A percentile compares a stretch with the other conserved stretches of the same genome.
Conservation (phyloP, 2,888 invertebrate species). For the Ernsta delagoae region DNA sequence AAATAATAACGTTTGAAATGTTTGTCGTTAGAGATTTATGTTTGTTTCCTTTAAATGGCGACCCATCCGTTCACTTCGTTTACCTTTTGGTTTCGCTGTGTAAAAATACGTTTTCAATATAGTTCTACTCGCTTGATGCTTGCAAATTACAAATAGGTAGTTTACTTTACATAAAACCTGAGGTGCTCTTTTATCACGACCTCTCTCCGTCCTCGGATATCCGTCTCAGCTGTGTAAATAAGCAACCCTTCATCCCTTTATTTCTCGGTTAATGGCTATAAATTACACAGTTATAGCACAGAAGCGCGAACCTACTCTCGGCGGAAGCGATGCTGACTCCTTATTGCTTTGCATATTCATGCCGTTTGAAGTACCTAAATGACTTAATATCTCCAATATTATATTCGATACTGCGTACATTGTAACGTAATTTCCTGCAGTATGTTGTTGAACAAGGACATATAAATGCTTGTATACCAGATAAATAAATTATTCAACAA, state of each 20-base stretch:
- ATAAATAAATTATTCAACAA: no score
- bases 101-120: constrained; percentile 75
- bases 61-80: constrained; percentile 68
- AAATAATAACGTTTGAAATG: constrained; percentile 70
- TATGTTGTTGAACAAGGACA: no score
- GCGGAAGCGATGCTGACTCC: constrained; percentile 25
- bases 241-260: constrained; percentile 59
- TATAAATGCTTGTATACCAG: no score
- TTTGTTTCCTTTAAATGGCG: constrained; percentile 65
- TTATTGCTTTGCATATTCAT: constrained; percentile 55
- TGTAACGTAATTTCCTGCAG: no score
- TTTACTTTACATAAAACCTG: no score
- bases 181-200: not conserved
- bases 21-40: constrained; percentile 76
- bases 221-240: constrained; percentile 61
- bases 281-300: constrained; percentile 69
- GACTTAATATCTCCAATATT: constrained; percentile 47
- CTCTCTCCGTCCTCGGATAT: constrained; percentile 55
- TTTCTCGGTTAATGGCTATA: constrained; percentile 72
- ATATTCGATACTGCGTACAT: not conserved
- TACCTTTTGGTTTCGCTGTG: constrained; percentile 72
- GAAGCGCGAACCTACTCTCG: constrained; percentile 15
- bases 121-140: no score
- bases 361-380: constrained; percentile 54
- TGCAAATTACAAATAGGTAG: no score